Base-by-base conservation (phyloP, 2,888 invertebrate species). In the Watsonalla cultraria region DNA sequence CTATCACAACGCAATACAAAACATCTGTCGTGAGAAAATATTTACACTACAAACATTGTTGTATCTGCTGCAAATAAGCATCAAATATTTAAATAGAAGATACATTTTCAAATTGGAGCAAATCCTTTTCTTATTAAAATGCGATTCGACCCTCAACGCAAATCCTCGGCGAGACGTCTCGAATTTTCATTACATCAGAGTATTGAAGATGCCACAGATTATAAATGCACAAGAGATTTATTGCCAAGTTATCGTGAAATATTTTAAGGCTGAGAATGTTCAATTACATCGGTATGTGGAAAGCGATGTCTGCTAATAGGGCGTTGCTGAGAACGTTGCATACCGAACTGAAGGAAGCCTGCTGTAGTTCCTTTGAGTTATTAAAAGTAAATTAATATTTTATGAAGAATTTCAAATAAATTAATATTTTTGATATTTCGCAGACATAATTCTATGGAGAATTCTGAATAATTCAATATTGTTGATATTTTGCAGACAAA, bases 221-320 rank as follows among this genome's bases (percentile, higher is more conserved):
- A 80, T 81, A 78, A 80, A 80, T 80, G 70, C 78, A 78, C 76
- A 63, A 64, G 55, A 51, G 58, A 61, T 58, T 68, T 65, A 68
- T 68, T 68, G 59, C 60, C 56, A 45, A 52, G 51, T 72, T 70
- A 75, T 75, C 67, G 74, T 66, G 72, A 72, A 80, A 81, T 80
- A 83, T 84, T 79, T 74, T 72, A 70, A 77, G 67, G 66, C 69
- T 60, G 66, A 81, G 78, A 82, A 82, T 82, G 78, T 84, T 78
- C 80, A 82, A 82, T 84, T 80, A 82, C 78, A 72, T 72, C 61
- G 79, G 73, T 70, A 80, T 77, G 76, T 74, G 72, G 66, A 68
- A 65, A 67, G 65, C 67, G 63, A 64, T 61, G 72, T 64, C 63
- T 70, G 68, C 66, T 73, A 72, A 75, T 70, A 71, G 73, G 63